Percentiles rank a stretch among this genome's conserved stretches.
Evolutionary conservation across 37 sponge, comb jelly and placozoan genomes (phyloP).

Genomic region (Eunapius fragilis): DNA sequence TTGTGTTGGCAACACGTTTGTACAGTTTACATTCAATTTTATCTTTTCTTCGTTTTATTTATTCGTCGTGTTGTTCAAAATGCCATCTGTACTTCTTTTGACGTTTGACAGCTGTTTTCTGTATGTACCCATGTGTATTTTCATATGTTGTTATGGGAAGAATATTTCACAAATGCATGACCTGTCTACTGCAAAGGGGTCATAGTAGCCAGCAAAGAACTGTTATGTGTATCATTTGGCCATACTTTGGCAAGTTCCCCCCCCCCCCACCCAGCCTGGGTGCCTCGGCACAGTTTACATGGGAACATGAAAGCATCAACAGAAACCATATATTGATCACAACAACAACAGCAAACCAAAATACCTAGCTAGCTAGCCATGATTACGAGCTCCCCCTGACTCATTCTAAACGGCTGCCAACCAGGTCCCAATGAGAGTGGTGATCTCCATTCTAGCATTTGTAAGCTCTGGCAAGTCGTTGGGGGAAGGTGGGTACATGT

Average conservation of each 20-base stretch:
- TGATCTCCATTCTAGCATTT: conserved; percentile 43
- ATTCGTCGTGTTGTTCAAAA: background rate
- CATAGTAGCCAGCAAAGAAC: too few relatives aligned
- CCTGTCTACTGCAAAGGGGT: too few relatives aligned
- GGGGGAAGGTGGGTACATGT: conserved; percentile 86
- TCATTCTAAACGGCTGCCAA: background rate
- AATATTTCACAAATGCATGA: too few relatives aligned
- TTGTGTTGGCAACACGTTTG: background rate
- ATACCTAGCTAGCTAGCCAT: background rate
- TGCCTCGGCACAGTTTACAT: background rate
- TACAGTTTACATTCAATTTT: background rate
- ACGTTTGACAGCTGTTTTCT: too few relatives aligned
- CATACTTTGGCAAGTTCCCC: too few relatives aligned
- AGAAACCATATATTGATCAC: background rate
- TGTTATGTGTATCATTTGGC: too few relatives aligned
- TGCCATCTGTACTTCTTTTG: background rate
- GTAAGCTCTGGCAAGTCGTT: conserved; percentile 47
- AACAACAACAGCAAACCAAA: background rate
- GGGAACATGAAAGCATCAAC: background rate
- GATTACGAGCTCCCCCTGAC: background rate
- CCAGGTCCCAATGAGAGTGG: conserved; percentile 21
- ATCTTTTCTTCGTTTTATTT: background rate
- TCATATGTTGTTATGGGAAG: too few relatives aligned
- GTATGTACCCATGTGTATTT: too few relatives aligned
- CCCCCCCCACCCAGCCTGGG: too few relatives aligned